These are phyloP conservation scores for Drosophila serrata DNA, from an alignment of 1,140 invertebrate species.

Conservation along the genomic window DNA sequence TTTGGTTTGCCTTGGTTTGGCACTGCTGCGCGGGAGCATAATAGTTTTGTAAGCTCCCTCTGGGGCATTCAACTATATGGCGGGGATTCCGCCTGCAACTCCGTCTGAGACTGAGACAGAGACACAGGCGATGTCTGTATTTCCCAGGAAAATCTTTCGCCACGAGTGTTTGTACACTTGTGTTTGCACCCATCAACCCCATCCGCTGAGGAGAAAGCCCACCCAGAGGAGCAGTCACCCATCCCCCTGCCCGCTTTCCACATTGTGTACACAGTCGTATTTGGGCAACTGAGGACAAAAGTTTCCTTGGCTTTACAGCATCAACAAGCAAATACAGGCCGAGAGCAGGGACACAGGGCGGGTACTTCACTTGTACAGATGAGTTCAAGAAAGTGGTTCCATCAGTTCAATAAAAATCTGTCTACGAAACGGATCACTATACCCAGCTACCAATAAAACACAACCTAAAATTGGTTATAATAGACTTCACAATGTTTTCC, in stretches of 20 bases:
- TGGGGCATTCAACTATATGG: constrained; percentile 77
- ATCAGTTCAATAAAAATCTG: background rate
- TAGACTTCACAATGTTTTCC: background rate
- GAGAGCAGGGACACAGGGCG: constrained; percentile 31
- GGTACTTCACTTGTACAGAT: constrained; percentile 6
- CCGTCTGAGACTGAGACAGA: constrained; percentile 2
- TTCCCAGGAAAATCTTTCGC: constrained; percentile 81
- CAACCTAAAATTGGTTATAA: too few species aligned
- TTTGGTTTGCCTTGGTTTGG: constrained; percentile 59
- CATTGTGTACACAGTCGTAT: constrained; percentile 65
- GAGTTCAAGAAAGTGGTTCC: constrained; percentile 5
- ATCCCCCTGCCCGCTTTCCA: constrained; percentile 11
- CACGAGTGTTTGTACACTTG: constrained; percentile 75
- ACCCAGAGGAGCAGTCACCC: constrained; percentile 6
- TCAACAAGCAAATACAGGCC: constrained; percentile 75
- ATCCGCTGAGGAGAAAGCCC: background rate
- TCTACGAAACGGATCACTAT: too few species aligned
- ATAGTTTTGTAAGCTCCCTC: constrained; percentile 84
- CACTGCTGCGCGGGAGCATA: constrained; percentile 70
- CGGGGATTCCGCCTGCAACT: constrained; percentile 35
- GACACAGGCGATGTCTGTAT: constrained; percentile 74
- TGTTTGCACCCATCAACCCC: constrained; percentile 38
- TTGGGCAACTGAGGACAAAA: constrained; percentile 82
- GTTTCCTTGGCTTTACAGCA: constrained; percentile 80
- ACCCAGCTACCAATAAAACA: background rate